Conservation (phyloP, 2,113 vertebrate genomes). For the Onychostoma macrolepis region DNA sequence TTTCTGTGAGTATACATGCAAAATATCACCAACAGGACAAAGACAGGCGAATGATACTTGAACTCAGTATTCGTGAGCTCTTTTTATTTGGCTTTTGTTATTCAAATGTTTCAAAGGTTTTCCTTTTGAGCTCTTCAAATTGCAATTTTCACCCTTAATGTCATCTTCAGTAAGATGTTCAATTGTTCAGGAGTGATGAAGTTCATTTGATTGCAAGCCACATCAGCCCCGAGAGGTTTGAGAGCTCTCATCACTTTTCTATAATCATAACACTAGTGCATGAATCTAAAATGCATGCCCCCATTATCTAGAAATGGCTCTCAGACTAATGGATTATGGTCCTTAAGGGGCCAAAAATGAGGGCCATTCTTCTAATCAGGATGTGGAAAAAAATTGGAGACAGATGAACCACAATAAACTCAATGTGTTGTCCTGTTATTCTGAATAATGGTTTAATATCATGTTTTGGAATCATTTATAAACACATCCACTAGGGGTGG, state of each 20-base stretch:
- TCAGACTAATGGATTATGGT: constrained; percentile 1
- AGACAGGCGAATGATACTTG: neutral
- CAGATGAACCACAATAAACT: neutral
- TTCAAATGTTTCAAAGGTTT: neutral
- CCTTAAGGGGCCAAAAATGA: constrained; percentile 28
- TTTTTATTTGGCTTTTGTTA: neutral
- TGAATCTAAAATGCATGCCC: neutral
- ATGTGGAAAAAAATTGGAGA: constrained; percentile 11
- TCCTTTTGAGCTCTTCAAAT: neutral
- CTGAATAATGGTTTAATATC: constrained; percentile 2
- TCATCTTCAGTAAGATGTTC: neutral
- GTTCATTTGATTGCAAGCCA: constrained; percentile 3
- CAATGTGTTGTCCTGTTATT: neutral
- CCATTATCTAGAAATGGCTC: constrained; percentile 32
- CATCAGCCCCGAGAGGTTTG: neutral
- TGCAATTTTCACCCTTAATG: neutral
- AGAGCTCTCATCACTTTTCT: constrained; percentile 13
- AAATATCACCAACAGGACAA: neutral
- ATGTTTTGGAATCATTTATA: neutral
- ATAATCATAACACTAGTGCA: constrained; percentile 35
- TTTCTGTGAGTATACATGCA: neutral
- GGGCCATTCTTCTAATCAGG: constrained; percentile 33
- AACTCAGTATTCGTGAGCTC: neutral
- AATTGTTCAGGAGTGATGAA: neutral
- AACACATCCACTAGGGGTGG: neutral